These are phyloP conservation scores for Tribolium madens DNA, from an alignment of 1,140 invertebrate species.

Conservation along the genomic window DNA sequence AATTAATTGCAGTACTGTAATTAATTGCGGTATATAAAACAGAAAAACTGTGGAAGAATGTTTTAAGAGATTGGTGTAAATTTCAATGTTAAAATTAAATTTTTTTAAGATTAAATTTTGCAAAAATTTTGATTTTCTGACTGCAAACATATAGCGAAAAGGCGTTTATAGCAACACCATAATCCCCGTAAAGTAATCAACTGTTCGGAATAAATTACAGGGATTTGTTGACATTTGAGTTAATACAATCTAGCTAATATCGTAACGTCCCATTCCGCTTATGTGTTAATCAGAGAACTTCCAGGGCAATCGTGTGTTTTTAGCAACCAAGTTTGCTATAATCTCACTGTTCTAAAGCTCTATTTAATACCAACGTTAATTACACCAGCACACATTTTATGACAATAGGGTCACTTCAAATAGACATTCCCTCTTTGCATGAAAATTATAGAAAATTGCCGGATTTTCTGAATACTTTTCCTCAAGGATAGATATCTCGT, in stretches of 20 bases:
- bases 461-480: no score
- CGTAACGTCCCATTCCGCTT: not conserved
- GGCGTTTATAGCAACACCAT: not conserved
- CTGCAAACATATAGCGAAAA: no score
- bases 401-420: not conserved
- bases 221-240: conserved; percentile 2
- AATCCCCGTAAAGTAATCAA: conserved; percentile 7
- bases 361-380: conserved; percentile 9
- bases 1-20: no score
- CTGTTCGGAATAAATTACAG: conserved; percentile 7
- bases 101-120: not conserved
- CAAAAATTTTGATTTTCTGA: no score
- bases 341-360: conserved; percentile 5
- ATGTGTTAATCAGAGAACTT: not conserved
- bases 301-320: not conserved
- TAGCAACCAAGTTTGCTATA: not conserved
- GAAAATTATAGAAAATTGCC: no score
- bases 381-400: not conserved
- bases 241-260: conserved; percentile 11
- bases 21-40: no score
- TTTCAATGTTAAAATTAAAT: not conserved
- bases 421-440: no score
- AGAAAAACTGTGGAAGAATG: no score
- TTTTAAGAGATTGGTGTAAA: not conserved
- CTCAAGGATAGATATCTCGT: not conserved